phyloP scores from a whole-genome alignment of 2,888 invertebrate genomes.

The Atherix ibis region DNA sequence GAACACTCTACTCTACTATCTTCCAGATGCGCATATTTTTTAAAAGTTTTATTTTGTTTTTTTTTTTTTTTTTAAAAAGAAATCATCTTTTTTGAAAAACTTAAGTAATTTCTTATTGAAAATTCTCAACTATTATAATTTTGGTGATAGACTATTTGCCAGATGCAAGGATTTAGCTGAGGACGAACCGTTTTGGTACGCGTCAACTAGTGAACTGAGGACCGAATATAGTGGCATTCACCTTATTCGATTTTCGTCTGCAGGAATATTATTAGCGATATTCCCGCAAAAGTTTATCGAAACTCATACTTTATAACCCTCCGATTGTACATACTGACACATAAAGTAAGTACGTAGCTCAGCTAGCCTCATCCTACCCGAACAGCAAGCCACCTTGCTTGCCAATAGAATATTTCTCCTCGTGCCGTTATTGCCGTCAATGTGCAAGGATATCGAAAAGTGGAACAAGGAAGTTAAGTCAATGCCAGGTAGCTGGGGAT shows the following conservation, averaged over 20 bases:
- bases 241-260: conserved; percentile 14
- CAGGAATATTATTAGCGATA: neutral
- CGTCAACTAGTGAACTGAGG: conserved; percentile 32
- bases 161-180: conserved; percentile 2
- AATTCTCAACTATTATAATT: neutral
- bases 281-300: too few species aligned
- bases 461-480: neutral
- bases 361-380: too few species aligned
- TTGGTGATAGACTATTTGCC: neutral
- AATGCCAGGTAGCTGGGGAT: neutral
- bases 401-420: neutral
- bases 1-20: too few species aligned
- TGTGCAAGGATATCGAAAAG: neutral
- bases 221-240: conserved; percentile 14
- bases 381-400: neutral
- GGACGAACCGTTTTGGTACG: conserved; percentile 31
- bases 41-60: neutral
- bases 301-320: too few species aligned
- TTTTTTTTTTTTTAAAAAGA: neutral
- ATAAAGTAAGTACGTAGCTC: too few species aligned
- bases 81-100: neutral
- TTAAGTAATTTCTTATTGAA: neutral
- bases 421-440: neutral
- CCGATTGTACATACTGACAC: too few species aligned
- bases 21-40: too few species aligned